Base-by-base conservation (phyloP, 2,888 invertebrate species). In the Conomelus anceps region DNA sequence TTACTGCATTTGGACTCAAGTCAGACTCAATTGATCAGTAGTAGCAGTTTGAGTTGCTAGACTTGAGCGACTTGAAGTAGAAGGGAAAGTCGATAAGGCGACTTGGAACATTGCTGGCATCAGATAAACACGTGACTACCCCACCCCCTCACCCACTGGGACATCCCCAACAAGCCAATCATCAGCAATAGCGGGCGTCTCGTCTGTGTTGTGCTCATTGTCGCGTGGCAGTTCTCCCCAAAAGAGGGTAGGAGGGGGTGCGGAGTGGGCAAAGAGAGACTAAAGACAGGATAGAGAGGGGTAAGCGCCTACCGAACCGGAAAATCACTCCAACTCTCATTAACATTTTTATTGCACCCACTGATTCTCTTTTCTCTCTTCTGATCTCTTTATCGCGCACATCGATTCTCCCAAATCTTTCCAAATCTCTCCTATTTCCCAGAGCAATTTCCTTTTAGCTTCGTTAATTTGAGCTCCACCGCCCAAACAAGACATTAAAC, bases 271-370 rank as follows among this genome's bases (percentile, higher is more conserved):
- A 34, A 34, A 34, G 34, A 34, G 34, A 34, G 17, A 17, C 34
- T 34, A 34, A 34, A 34, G 34, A 34, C 13, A 34, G 34, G 34
- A 34, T 34, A 34, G 17, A 17, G 34, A 34, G 34, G 34, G 34
- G 34, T 34, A 34, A 34, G 86, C 26, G 86, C 26, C 86, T 86
- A 24, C n/a, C 86, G 86, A 86, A 86, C 86, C 86, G 24, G 86
- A 86, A 86, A 86, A 86, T 86, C 86, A 86, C 86, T 86, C 86
- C 86, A 26, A 86, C 86, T 86, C 86, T 86, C 86, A 86, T 86
- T 86, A 86, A 86, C 86, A 86, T 86, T 86, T 86, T 86, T 86
- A 86, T 86, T 86, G 23, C 86, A 86, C 86, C 86, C 86, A 86
- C 86, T 86, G 24, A 23, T 24, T 85, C 86, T n/a, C 86, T 23